Conservation (phyloP, 1,140 invertebrate species). For the Drosophila virilis region DNA sequence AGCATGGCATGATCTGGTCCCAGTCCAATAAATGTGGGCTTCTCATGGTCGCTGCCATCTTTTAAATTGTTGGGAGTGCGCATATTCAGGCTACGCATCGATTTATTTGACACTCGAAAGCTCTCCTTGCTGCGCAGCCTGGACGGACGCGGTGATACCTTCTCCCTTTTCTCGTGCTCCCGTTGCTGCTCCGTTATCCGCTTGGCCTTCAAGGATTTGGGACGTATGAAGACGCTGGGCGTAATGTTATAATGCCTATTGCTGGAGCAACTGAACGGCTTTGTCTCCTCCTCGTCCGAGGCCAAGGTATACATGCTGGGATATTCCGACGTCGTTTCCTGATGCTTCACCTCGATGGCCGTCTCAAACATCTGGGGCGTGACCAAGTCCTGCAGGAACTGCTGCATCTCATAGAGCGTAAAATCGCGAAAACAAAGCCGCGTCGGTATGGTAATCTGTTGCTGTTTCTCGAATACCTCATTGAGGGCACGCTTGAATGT, state of each 20-base stretch:
- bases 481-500: constrained; percentile 54
- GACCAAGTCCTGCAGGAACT: constrained; percentile 60
- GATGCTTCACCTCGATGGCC: neutral
- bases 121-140: neutral
- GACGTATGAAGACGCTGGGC: constrained; percentile 61
- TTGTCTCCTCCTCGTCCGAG: neutral
- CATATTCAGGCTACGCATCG: neutral
- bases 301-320: neutral
- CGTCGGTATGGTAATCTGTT: constrained; percentile 57
- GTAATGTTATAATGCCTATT: constrained; percentile 9
- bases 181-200: constrained; percentile 10
- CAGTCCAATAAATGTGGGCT: constrained; percentile 39
- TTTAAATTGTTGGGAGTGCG: neutral
- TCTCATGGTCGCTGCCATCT: neutral
- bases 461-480: constrained; percentile 61
- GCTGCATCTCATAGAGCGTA: constrained; percentile 68
- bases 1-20: constrained; percentile 55
- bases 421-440: constrained; percentile 76
- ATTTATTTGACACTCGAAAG: neutral
- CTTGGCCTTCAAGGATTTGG: constrained; percentile 57
- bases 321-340: neutral
- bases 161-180: constrained; percentile 1
- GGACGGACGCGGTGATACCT: neutral
- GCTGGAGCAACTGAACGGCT: constrained; percentile 17
- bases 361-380: constrained; percentile 55